Percentiles rank a stretch among this genome's conserved stretches.
phyloP scores from a whole-genome alignment of 30 jellyfish, hydroid and myxozoan species.

The Pseudorhiza aurosa region DNA sequence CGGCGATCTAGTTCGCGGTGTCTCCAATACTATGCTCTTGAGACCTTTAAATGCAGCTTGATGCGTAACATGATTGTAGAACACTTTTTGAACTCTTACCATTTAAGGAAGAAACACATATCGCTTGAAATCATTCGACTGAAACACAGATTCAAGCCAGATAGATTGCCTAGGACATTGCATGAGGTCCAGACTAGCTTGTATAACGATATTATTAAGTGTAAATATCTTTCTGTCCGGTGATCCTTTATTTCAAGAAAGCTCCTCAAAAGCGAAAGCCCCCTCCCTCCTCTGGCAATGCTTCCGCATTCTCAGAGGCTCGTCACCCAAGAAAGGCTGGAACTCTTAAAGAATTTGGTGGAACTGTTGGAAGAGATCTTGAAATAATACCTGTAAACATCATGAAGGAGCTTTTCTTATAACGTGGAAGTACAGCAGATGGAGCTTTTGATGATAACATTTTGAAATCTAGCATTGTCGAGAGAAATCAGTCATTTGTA shows the following conservation, averaged over 20 bases:
- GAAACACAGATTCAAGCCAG: constrained; percentile 32
- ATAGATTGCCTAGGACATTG: constrained; percentile 19
- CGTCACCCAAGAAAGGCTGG: constrained; percentile 15
- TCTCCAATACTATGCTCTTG: constrained; percentile 7
- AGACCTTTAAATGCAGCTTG: constrained; percentile 17
- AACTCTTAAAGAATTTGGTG: constrained; percentile 29
- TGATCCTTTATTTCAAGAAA: constrained; percentile 38
- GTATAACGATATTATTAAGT: constrained; percentile 3
- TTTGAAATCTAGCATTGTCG: constrained; percentile 34
- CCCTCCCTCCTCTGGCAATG: constrained; percentile 51
- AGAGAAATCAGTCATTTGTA: constrained; percentile 13
- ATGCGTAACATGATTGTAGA: constrained; percentile 39
- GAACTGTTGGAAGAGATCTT: constrained; percentile 39
- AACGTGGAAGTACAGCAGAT: constrained; percentile 36
- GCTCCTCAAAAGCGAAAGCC: constrained; percentile 27
- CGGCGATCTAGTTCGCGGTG: constrained; percentile 23
- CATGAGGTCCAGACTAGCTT: constrained; percentile 34
- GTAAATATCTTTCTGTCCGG: constrained; percentile 15
- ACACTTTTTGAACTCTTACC: constrained; percentile 25
- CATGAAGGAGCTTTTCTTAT: constrained; percentile 38
- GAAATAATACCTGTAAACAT: constrained; percentile 42
- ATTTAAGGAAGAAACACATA: constrained; percentile 30
- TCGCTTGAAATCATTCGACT: constrained; percentile 32
- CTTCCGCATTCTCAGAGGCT: constrained; percentile 30
- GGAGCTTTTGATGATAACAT: constrained; percentile 36